Percentiles rank a stretch among this genome's conserved stretches.
These are phyloP conservation scores for Thalassophryne amazonica DNA, from an alignment of 2,797 vertebrate species.

Conservation along the genomic window DNA sequence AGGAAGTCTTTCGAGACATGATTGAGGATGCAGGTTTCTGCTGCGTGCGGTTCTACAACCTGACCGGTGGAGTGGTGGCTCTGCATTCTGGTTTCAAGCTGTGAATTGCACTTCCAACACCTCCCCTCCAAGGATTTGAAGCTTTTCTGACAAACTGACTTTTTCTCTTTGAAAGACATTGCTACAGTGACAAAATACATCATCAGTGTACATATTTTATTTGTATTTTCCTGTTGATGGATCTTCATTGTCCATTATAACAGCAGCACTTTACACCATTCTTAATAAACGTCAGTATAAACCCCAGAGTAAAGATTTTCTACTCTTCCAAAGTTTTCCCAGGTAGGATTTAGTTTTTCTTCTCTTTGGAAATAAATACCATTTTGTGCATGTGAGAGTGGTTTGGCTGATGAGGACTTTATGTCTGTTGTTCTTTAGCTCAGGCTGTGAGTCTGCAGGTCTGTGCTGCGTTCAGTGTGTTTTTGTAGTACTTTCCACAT, in stretches of 20 bases:
- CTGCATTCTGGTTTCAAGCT: slow-evolving; percentile 97
- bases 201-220: no score
- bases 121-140: not conserved
- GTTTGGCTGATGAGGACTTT: no score
- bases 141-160: not conserved
- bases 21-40: slow-evolving; percentile 91
- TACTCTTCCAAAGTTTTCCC: no score
- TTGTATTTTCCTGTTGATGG: not conserved
- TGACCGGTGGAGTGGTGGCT: slow-evolving; percentile 88
- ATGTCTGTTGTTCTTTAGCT: no score
- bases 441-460: no score
- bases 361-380: no score
- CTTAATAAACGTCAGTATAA: not conserved
- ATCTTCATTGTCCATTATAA: not conserved
- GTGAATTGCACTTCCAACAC: slow-evolving; percentile 48
- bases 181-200: no score
- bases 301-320: not conserved
- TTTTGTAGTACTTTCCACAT: no score
- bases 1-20: slow-evolving; percentile 93
- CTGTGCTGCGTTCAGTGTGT: no score
- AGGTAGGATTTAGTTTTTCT: no score
- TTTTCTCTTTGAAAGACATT: not conserved
- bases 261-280: not conserved
- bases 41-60: slow-evolving; percentile 83
- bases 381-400: no score